A percentile compares a stretch with the other conserved stretches of the same genome.
Conservation (phyloP, 2,888 invertebrate genomes). For the Acrocyrtus sp. region DNA sequence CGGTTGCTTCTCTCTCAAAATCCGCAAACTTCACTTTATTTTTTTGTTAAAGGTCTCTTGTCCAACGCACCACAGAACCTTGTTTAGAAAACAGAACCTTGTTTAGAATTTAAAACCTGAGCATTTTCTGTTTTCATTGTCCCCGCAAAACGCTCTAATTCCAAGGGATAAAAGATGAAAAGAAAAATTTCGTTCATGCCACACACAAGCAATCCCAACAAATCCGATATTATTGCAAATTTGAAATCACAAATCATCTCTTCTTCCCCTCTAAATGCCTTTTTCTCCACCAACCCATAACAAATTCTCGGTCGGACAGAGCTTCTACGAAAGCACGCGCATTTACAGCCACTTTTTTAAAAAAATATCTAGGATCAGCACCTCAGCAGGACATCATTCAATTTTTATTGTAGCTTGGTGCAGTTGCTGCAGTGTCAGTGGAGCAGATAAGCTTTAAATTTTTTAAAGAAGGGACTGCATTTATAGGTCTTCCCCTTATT, state of each 20-base stretch:
- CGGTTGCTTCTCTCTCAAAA: too few relatives aligned
- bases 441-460: conserved; percentile 1
- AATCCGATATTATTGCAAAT: neutral
- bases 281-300: too few relatives aligned
- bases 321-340: neutral
- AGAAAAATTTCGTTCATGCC: neutral
- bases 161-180: conserved; percentile 22
- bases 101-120: too few relatives aligned
- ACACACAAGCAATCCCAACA: neutral
- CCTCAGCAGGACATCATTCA: too few relatives aligned
- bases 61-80: too few relatives aligned
- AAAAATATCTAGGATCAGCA: neutral
- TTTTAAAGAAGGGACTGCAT: neutral
- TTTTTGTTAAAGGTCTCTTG: too few relatives aligned
- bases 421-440: conserved; percentile 11
- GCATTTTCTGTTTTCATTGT: too few relatives aligned
- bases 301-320: neutral
- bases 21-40: too few relatives aligned
- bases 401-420: too few relatives aligned
- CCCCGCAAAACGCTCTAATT: conserved; percentile 27
- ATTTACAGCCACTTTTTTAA: neutral
- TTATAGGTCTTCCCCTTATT: conserved; percentile 5
- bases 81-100: too few relatives aligned
- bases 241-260: neutral
- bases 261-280: neutral